Conservation (phyloP, 2,113 vertebrate species). For the Urocolius indicus region DNA sequence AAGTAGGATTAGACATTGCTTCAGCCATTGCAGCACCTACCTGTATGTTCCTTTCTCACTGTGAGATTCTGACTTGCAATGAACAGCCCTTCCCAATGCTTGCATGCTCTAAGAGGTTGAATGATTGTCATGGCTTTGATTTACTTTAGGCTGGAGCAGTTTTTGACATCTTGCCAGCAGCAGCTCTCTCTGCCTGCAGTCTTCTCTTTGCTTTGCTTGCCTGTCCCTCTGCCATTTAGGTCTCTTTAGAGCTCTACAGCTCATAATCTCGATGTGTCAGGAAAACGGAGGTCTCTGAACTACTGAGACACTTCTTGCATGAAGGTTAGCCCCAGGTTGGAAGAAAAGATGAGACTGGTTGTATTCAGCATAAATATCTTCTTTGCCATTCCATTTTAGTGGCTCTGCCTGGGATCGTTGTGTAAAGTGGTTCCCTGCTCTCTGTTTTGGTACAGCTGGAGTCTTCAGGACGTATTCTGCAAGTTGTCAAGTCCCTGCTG, state of each 20-base stretch:
- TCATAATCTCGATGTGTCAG: not conserved
- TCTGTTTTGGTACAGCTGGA: conserved; percentile 86
- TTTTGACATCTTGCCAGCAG: not conserved
- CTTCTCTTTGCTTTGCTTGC: not conserved
- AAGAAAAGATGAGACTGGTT: not conserved
- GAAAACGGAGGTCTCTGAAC: not conserved
- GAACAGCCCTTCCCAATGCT: not conserved
- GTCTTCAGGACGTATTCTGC: conserved; percentile 86
- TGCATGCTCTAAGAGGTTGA: not conserved
- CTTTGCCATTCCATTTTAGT: not conserved
- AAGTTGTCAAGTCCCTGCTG: conserved; percentile 79
- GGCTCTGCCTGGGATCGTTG: not conserved
- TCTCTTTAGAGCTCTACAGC: not conserved
- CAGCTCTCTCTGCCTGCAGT: not conserved
- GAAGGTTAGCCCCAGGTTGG: not conserved
- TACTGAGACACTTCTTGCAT: not conserved
- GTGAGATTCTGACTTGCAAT: not conserved
- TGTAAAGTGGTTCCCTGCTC: conserved; percentile 37
- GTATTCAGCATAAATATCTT: not conserved
- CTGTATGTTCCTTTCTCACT: not conserved
- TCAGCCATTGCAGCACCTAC: not conserved
- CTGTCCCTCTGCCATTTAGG: not conserved
- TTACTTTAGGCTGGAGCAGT: not conserved
- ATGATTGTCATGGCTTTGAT: not conserved
- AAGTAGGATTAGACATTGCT: not conserved